phyloP scores from a whole-genome alignment of 2,888 invertebrate genomes.

The Synergus itoensis region DNA sequence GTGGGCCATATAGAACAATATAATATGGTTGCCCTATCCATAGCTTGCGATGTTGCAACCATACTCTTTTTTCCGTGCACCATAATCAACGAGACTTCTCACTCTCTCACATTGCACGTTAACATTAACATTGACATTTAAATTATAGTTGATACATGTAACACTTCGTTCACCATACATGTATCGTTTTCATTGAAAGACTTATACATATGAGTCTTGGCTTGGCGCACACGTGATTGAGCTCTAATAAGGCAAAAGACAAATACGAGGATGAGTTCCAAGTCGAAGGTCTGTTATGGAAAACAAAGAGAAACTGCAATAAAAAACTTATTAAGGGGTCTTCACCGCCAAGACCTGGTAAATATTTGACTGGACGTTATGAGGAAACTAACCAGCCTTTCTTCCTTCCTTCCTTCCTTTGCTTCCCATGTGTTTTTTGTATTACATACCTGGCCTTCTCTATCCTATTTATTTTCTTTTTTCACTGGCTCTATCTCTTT shows the following conservation, averaged over 20 bases:
- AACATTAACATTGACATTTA: conserved; percentile 10
- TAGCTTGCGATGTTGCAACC: too few relatives aligned
- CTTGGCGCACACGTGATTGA: conserved; percentile 51
- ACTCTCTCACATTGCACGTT: conserved; percentile 17
- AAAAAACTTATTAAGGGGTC: conserved; percentile 71
- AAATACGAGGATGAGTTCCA: conserved; percentile 56
- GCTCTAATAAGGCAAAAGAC: conserved; percentile 48
- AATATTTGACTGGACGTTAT: conserved; percentile 73
- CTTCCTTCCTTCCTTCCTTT: conserved; percentile 43
- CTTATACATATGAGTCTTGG: too few relatives aligned
- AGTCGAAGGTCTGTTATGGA: conserved; percentile 45
- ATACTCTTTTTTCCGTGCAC: too few relatives aligned
- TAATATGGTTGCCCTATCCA: too few relatives aligned
- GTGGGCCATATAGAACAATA: too few relatives aligned
- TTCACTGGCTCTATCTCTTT: conserved; percentile 44
- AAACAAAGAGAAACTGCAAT: conserved; percentile 68
- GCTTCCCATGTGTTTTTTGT: conserved; percentile 13
- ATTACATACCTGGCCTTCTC: background rate
- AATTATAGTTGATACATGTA: conserved; percentile 16
- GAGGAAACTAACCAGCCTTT: conserved; percentile 61
- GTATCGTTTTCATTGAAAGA: too few relatives aligned
- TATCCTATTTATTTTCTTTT: conserved; percentile 43
- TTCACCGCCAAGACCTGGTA: conserved; percentile 64
- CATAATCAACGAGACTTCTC: conserved; percentile 52
- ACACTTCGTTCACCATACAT: too few relatives aligned